Percentiles rank a stretch among this genome's conserved stretches.
phyloP scores from a whole-genome alignment of 2,113 vertebrate genomes.

The Macroglossus sobrinus region DNA sequence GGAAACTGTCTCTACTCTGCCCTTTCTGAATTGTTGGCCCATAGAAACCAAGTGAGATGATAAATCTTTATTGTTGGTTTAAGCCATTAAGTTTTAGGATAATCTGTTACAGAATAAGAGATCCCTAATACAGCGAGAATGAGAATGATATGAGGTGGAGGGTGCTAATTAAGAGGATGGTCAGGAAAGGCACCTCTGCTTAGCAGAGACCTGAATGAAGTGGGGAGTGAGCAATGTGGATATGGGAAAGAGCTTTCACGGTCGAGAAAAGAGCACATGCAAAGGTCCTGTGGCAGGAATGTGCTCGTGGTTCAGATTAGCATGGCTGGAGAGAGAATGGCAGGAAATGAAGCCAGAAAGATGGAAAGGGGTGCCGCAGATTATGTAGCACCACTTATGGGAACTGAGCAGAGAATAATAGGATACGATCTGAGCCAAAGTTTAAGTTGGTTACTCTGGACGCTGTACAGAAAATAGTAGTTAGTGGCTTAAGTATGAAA shows the following conservation, averaged over 20 bases:
- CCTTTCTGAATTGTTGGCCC: background rate
- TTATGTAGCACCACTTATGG: background rate
- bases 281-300: background rate
- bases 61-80: background rate
- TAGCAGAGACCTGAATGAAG: background rate
- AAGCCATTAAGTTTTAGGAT: background rate
- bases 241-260: background rate
- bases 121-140: no score
- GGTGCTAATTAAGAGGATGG: background rate
- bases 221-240: background rate
- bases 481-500: background rate
- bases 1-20: background rate
- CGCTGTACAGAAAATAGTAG: rapidly evolving
- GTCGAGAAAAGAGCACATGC: background rate
- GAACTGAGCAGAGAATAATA: background rate
- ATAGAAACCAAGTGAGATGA: background rate
- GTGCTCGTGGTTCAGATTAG: background rate
- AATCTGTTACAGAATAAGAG: background rate
- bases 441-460: background rate
- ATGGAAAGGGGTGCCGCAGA: background rate
- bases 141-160: background rate
- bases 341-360: background rate
- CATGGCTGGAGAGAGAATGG: background rate
- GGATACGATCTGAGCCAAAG: background rate
- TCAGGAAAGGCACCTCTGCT: background rate